These are phyloP conservation scores for Diplazon laetatorius DNA, from an alignment of 2,888 invertebrate species.

Conservation along the genomic window DNA sequence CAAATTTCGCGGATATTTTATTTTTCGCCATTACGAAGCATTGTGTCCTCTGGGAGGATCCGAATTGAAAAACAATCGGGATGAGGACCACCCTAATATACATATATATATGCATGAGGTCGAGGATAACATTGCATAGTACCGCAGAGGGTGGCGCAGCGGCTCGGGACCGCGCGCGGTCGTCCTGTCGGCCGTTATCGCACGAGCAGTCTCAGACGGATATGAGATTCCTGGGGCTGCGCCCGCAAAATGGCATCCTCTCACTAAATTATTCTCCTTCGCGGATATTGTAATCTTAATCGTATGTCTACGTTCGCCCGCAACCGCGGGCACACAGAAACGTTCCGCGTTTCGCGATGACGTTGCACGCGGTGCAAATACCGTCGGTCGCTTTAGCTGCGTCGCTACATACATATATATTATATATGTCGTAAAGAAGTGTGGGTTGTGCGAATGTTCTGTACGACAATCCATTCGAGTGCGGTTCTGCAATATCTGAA, in stretches of 20 bases:
- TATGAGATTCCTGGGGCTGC: conserved; percentile 76
- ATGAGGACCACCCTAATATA: no score
- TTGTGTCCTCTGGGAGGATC: no score
- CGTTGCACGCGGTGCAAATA: conserved; percentile 23
- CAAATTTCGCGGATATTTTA: no score
- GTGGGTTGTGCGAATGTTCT: background rate
- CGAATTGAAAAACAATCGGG: no score
- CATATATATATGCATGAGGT: conserved; percentile 36
- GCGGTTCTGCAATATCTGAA: background rate
- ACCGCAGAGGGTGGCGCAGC: conserved; percentile 44
- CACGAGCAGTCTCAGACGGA: conserved; percentile 77
- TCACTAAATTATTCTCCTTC: conserved; percentile 75
- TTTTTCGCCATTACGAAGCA: no score
- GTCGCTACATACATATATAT: background rate
- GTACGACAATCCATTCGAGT: background rate
- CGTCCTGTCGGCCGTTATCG: conserved; percentile 71
- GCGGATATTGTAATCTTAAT: conserved; percentile 75
- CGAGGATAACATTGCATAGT: conserved; percentile 51
- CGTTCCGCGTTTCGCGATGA: conserved; percentile 5
- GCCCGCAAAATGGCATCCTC: conserved; percentile 73
- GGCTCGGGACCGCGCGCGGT: conserved; percentile 34
- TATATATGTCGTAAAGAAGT: conserved; percentile 10
- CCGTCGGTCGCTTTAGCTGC: background rate
- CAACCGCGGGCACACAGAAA: background rate
- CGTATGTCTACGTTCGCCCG: conserved; percentile 54